phyloP scores from a whole-genome alignment of 2,113 vertebrate species.

The Podocnemis expansa region DNA sequence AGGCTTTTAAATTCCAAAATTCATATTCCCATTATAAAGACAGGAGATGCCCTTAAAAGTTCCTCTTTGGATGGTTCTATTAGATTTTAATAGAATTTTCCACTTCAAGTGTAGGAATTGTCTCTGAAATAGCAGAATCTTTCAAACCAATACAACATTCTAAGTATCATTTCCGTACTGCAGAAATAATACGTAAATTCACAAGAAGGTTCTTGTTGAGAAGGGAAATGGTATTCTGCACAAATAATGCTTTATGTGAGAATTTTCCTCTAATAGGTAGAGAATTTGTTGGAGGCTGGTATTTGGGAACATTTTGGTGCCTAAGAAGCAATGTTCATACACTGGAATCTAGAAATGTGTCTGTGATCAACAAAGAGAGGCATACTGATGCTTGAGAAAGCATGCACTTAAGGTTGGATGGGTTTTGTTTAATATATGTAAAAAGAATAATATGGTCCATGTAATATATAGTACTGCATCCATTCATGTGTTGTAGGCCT shows the following conservation, averaged over 20 bases:
- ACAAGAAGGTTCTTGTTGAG: background rate
- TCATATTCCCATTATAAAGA: background rate
- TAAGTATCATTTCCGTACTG: background rate
- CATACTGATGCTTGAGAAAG: background rate
- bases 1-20: background rate
- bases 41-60: background rate
- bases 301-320: slow-evolving; percentile 1
- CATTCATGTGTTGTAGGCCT: slow-evolving; percentile 1
- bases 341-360: background rate
- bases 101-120: background rate
- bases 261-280: background rate
- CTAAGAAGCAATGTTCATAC: background rate
- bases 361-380: background rate
- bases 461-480: background rate
- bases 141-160: background rate
- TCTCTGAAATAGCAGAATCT: background rate
- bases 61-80: background rate
- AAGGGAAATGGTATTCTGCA: background rate
- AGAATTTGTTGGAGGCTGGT: background rate
- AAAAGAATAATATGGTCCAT: background rate
- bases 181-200: background rate
- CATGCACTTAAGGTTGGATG: background rate
- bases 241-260: background rate
- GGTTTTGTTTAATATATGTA: slow-evolving; percentile 23
- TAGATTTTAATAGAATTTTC: background rate